These are phyloP conservation scores for Oncorhynchus nerka DNA, from an alignment of 2,113 vertebrate genomes.

Conservation along the genomic window DNA sequence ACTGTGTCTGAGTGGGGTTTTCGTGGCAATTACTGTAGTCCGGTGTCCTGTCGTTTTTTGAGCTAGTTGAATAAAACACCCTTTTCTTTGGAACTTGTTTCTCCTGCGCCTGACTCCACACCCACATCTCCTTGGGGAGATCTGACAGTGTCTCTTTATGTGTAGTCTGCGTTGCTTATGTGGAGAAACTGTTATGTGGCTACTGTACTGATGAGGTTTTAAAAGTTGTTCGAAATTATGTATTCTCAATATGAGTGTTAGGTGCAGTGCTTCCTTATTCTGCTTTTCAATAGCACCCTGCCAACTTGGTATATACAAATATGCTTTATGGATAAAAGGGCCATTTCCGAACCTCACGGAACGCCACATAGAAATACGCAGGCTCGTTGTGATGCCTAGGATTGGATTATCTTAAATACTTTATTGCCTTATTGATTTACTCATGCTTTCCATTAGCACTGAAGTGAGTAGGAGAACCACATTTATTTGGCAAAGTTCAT, in stretches of 20 bases:
- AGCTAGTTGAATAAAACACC: no score
- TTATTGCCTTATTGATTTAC: constrained; percentile 63
- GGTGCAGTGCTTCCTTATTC: constrained; percentile 11
- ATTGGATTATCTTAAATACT: constrained; percentile 67
- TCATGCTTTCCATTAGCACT: constrained; percentile 56
- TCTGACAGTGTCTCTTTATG: background rate
- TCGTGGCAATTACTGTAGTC: no score
- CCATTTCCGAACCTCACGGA: background rate
- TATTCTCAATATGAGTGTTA: constrained; percentile 16
- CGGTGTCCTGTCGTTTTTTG: no score
- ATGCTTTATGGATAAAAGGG: constrained; percentile 7
- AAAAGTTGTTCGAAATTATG: background rate
- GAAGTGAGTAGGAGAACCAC: constrained; percentile 41
- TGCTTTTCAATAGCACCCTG: constrained; percentile 30
- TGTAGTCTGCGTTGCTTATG: background rate
- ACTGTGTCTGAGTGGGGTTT: no score
- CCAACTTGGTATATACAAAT: constrained; percentile 37
- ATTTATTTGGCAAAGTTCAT: constrained; percentile 50
- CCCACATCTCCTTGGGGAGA: no score
- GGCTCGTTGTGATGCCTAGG: constrained; percentile 44
- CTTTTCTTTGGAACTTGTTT: no score
- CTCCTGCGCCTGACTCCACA: no score
- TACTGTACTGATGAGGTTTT: background rate
- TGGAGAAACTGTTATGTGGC: background rate
- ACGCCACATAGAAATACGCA: constrained; percentile 1